These are phyloP conservation scores for Neoseiulus cucumeris DNA, from an alignment of 1,140 invertebrate species.

Conservation along the genomic window DNA sequence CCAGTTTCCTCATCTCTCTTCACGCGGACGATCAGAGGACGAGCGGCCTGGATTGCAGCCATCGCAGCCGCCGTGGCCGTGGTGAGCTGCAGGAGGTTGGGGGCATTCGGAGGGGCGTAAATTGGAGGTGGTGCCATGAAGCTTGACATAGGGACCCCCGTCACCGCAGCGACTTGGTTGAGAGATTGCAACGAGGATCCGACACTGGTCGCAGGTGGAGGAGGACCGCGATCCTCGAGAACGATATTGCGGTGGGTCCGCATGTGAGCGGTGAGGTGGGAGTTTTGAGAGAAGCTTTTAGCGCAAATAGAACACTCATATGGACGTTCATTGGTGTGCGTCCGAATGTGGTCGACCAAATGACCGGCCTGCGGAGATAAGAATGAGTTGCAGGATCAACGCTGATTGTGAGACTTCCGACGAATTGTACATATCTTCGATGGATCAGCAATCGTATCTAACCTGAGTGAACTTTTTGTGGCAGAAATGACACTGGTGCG, in stretches of 20 bases:
- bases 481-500: neutral
- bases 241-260: slow-evolving; percentile 4
- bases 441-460: too few species aligned
- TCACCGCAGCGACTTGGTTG: neutral
- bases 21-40: slow-evolving; percentile 1
- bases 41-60: neutral
- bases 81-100: neutral
- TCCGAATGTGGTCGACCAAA: slow-evolving; percentile 10
- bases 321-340: slow-evolving; percentile 8
- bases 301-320: slow-evolving; percentile 9
- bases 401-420: neutral
- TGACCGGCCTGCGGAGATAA: neutral
- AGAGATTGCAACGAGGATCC: neutral
- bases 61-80: slow-evolving; percentile 2
- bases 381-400: neutral
- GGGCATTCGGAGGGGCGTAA: neutral
- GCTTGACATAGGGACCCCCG: neutral
- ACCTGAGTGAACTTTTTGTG: slow-evolving; percentile 6
- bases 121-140: neutral
- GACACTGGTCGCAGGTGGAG: neutral
- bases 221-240: neutral
- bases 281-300: slow-evolving; percentile 12
- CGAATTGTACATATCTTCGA: neutral
- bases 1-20: neutral
- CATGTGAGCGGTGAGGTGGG: slow-evolving; percentile 14